Evolutionary conservation across 2,113 vertebrate genomes (phyloP).

Genomic region (Furnarius figulus): DNA sequence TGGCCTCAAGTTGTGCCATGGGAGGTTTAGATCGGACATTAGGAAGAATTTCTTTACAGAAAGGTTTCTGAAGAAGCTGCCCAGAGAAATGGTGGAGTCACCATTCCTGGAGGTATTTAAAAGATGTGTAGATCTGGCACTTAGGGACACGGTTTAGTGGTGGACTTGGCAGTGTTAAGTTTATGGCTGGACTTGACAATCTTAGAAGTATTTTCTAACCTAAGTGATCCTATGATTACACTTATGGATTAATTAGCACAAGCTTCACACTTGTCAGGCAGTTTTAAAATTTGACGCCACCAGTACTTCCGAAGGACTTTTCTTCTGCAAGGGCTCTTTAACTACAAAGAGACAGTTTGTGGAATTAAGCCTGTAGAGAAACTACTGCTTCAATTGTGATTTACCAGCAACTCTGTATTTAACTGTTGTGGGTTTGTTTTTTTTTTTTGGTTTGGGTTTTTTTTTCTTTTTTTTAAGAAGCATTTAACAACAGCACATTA

Average conservation of each 20-base stretch:
- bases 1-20: not conserved
- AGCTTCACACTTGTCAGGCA: not conserved
- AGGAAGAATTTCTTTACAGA: not conserved
- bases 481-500: not conserved
- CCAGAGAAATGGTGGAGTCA: not conserved
- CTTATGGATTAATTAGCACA: not conserved
- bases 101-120: not conserved
- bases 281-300: conserved; percentile 6
- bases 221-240: not conserved
- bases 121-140: not conserved
- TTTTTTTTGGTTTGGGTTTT: not conserved
- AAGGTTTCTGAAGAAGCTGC: not conserved
- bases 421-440: not conserved
- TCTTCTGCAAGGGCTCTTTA: conserved; percentile 16
- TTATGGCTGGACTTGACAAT: not conserved
- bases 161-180: not conserved
- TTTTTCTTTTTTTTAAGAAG: not conserved
- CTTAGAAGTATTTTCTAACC: not conserved
- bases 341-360: not conserved
- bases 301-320: conserved; percentile 1
- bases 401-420: not conserved
- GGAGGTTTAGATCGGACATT: not conserved
- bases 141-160: not conserved
- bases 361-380: not conserved
- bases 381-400: not conserved